phyloP scores from a whole-genome alignment of 1,140 invertebrate genomes.

The Lethrus apterus region DNA sequence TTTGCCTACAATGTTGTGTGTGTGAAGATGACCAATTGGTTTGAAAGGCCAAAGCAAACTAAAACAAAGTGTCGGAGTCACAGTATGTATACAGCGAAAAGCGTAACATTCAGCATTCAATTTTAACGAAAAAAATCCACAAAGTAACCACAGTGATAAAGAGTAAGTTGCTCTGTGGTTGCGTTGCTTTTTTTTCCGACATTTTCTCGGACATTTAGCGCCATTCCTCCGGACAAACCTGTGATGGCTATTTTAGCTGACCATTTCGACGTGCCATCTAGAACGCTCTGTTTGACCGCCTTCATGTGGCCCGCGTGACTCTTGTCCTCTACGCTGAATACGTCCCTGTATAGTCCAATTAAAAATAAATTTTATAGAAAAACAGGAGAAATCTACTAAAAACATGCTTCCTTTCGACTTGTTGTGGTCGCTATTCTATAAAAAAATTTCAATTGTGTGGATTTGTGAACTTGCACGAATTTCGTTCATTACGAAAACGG shows the following conservation, averaged over 20 bases:
- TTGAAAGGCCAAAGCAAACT: constrained; percentile 18
- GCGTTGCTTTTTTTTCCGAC: not conserved
- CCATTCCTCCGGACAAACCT: constrained; percentile 65
- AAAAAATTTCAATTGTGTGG: no score
- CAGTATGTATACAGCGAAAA: constrained; percentile 20
- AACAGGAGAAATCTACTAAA: no score
- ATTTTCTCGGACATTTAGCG: not conserved
- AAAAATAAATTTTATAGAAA: no score
- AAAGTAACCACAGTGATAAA: not conserved
- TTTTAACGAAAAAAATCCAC: not conserved
- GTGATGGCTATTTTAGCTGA: constrained; percentile 99
- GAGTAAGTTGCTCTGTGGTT: not conserved
- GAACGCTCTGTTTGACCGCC: constrained; percentile 94
- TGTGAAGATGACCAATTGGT: constrained; percentile 22
- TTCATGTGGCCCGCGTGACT: constrained; percentile 94
- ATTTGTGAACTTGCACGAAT: no score
- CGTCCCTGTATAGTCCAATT: constrained; percentile 84
- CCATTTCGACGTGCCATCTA: constrained; percentile 99
- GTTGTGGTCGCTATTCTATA: no score
- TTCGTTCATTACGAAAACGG: no score
- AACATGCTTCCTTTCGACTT: no score
- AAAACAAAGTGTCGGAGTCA: constrained; percentile 15
- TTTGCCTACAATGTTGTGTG: no score
- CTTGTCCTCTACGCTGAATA: constrained; percentile 92
- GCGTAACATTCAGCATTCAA: constrained; percentile 26